Percentiles rank a stretch among this genome's conserved stretches.
Evolutionary conservation across 2,888 invertebrate species (phyloP).

Genomic region (Rhynchonema sp.): DNA sequence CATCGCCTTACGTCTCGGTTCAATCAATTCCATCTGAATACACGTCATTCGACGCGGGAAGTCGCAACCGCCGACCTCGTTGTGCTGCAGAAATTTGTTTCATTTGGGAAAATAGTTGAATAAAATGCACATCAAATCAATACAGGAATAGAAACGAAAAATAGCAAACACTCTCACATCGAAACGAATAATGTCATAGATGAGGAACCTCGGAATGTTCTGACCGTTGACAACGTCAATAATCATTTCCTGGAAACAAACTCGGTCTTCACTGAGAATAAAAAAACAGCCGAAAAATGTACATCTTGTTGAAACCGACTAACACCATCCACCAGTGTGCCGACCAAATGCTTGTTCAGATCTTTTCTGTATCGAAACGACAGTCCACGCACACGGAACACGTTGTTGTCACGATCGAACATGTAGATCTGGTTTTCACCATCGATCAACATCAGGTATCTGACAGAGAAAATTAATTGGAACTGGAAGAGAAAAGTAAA

Average conservation of each 20-base stretch:
- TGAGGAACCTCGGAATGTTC: constrained; percentile 65
- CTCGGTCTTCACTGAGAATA: too few species aligned
- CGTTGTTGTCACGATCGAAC: constrained; percentile 79
- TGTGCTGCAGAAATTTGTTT: constrained; percentile 35
- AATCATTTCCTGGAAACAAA: constrained; percentile 17
- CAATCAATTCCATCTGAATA: constrained; percentile 43
- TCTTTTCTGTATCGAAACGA: constrained; percentile 58
- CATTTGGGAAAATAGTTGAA: too few species aligned
- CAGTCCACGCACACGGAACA: constrained; percentile 58
- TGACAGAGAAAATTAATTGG: too few species aligned
- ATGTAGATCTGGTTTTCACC: constrained; percentile 67
- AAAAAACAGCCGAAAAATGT: constrained; percentile 23
- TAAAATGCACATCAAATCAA: too few species aligned
- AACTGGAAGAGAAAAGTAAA: too few species aligned
- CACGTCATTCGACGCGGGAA: constrained; percentile 58
- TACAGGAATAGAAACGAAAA: too few species aligned
- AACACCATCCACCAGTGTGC: constrained; percentile 81
- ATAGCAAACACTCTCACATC: constrained; percentile 41
- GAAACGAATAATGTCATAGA: constrained; percentile 76
- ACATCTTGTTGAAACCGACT: constrained; percentile 27
- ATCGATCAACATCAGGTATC: constrained; percentile 89
- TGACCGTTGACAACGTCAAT: constrained; percentile 19
- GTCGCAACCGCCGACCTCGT: constrained; percentile 51
- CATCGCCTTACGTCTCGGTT: constrained; percentile 51
- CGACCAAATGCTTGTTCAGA: constrained; percentile 45